Conservation (phyloP, 2,797 vertebrate species). For the Aphelocoma californica region DNA sequence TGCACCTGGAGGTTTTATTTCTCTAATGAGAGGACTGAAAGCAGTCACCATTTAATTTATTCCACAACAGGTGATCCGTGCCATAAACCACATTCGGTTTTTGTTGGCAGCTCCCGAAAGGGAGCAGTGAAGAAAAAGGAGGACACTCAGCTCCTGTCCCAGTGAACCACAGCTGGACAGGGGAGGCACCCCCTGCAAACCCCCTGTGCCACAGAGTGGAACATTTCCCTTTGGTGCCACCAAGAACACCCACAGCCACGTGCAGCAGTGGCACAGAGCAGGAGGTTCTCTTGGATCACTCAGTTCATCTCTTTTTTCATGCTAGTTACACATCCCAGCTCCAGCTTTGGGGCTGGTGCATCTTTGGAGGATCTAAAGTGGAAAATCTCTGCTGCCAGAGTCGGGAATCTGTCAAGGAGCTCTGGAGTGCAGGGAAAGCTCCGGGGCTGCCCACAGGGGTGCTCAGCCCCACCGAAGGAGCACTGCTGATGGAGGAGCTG, state of each 20-base stretch:
- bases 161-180: not conserved
- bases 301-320: not conserved
- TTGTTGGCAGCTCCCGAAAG: not conserved
- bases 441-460: not conserved
- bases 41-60: not conserved
- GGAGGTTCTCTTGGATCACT: not conserved
- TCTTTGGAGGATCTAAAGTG: not conserved
- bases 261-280: not conserved
- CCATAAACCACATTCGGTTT: not conserved
- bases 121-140: not conserved
- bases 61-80: not conserved
- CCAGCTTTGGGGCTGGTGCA: not conserved
- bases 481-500: not conserved
- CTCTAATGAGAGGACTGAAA: not conserved
- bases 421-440: not conserved
- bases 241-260: not conserved
- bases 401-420: not conserved
- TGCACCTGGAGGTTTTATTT: not conserved
- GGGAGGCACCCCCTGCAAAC: fast-evolving
- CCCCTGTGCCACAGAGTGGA: not conserved
- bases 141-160: not conserved
- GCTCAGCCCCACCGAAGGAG: not conserved
- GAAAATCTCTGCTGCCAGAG: not conserved
- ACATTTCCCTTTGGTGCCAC: not conserved
- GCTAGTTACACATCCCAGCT: fast-evolving